These are phyloP conservation scores for Trichopria drosophilae DNA, from an alignment of 2,888 invertebrate genomes.

Conservation along the genomic window DNA sequence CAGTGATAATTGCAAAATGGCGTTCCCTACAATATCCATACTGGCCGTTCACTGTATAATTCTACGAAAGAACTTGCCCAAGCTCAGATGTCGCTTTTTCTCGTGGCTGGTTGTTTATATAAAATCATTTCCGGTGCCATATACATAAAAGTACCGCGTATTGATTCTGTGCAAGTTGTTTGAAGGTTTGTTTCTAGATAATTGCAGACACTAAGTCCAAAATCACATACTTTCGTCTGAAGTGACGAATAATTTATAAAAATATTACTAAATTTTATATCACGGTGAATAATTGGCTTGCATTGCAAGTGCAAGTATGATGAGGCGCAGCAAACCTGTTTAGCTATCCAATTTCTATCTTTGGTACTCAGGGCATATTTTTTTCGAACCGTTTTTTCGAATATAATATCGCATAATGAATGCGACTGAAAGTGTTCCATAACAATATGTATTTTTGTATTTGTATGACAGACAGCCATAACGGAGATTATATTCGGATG, in stretches of 20 bases:
- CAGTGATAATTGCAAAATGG: too few species aligned
- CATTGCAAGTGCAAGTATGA: background rate
- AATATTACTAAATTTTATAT: conserved; percentile 2
- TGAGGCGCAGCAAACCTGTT: too few species aligned
- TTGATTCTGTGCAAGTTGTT: background rate
- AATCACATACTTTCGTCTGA: background rate
- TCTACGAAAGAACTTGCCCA: conserved; percentile 6
- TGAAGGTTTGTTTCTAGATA: background rate
- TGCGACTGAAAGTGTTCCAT: too few species aligned
- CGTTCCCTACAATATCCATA: too few species aligned
- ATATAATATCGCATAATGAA: too few species aligned
- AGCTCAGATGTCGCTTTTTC: conserved; percentile 6
- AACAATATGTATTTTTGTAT: too few species aligned
- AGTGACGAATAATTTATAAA: too few species aligned
- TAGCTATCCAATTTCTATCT: too few species aligned
- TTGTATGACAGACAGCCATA: too few species aligned
- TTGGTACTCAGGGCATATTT: too few species aligned
- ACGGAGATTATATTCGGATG: too few species aligned
- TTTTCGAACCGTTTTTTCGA: too few species aligned
- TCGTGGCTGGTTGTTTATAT: background rate
- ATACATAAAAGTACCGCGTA: background rate
- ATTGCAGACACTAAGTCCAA: background rate
- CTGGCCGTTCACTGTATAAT: conserved; percentile 1
- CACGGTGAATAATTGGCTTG: background rate
- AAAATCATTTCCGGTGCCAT: conserved; percentile 6